Base-by-base conservation (phyloP, 2,888 invertebrate genomes). In the Morpho achilles region DNA sequence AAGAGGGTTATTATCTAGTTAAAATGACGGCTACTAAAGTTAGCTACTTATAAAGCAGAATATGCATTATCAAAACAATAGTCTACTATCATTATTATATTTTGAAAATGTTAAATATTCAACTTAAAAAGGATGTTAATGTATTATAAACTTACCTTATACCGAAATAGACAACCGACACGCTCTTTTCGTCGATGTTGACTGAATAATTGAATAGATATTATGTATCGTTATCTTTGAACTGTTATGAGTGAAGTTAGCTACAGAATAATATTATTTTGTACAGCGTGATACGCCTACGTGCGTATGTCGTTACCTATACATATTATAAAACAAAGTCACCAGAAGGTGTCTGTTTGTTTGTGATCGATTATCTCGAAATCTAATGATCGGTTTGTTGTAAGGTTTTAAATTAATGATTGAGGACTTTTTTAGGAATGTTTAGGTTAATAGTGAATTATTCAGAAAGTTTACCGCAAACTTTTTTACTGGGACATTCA, bases 161-260 rank as follows among this genome's bases (percentile, higher is more conserved):
- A 16, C 1, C 39, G 10, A 40, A 7, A 9, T 10, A 48, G n/a
- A 39, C 58, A 40, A 3, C 47, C 16, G 23, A 6, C 49, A n/a
- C 45, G 39, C 9, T 43, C 41, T 40, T 39, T 22, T 40, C 23
- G 41, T 59, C 41, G 45, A 45, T 41, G 52, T 52, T 40, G 52
- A 59, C 59, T 59, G 32, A 48, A 40, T 42, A 16, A 40, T 41
- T 32, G 49, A 32, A 32, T 32, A 32, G 32, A 32, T 32, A 32
- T 32, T 32, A 32, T 0, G 32, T 32, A 32, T 32, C 5, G 32
- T 32, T 32, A 32, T 32, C 32, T 32, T 32, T 5, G 5, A 32
- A 32, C 32, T 32, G 3, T 32, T 32, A 32, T 32, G 32, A 50
- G 58, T 45, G 8, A 53, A 53, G 58, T 58, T 58, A 58, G 58